Conservation (phyloP, 2,113 vertebrate genomes). For the Erythrolamprus reginae region DNA sequence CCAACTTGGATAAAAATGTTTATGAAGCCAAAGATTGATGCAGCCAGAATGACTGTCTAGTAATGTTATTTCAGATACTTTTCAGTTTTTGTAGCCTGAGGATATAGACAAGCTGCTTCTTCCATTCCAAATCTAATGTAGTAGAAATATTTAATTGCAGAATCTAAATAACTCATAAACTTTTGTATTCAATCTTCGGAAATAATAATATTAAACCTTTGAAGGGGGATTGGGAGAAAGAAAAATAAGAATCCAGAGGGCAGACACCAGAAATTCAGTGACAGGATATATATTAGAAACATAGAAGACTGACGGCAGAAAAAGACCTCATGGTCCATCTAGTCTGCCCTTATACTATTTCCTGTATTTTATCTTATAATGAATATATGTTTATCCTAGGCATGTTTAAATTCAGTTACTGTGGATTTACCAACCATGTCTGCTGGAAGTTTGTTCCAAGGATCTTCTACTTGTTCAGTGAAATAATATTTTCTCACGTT, state of each 20-base stretch:
- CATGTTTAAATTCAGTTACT: no score
- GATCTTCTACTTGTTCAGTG: no score
- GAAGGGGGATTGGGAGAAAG: neutral
- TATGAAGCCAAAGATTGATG: neutral
- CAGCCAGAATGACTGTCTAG: neutral
- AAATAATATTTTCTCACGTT: no score
- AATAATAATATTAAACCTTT: neutral
- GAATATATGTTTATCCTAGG: no score
- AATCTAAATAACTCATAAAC: slow-evolving; percentile 7
- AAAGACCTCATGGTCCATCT: no score
- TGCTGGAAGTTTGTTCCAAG: no score
- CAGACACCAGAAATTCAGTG: neutral
- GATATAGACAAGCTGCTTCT: neutral
- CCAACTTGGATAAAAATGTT: neutral
- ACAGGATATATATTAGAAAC: neutral
- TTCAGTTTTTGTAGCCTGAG: neutral
- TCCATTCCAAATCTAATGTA: neutral
- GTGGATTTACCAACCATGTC: no score
- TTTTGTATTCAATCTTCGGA: neutral
- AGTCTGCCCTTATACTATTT: no score
- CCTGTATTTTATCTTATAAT: no score
- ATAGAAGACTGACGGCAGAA: no score
- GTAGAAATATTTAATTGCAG: slow-evolving; percentile 9
- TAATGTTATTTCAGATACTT: neutral
- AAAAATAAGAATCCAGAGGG: neutral